Evolutionary conservation across 2,113 vertebrate species (phyloP), one percentile per base, ranked within the genome.

Genomic region (Bambusicola thoracicus): DNA sequence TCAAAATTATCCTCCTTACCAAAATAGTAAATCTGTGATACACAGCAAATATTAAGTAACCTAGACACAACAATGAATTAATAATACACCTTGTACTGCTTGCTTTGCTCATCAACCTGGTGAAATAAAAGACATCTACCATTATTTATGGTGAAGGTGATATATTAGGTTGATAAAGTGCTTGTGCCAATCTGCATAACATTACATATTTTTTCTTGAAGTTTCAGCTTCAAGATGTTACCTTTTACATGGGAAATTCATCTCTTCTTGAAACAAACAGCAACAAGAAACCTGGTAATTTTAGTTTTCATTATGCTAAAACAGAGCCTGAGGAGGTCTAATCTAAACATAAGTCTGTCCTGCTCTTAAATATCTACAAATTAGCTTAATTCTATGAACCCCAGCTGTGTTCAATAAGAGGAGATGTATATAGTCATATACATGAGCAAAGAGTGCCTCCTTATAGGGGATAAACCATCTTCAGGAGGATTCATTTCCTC

Each of bases 121-220:
- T 65, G 34, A 69, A 84, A 89, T 49, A 13, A 7, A 61, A 85
- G 24, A 76, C 30, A 80, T 80, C 27, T 78, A 0, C 40, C 46
- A 29, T 46, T 77, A 51, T 59, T 80, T 91, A 51, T 40, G 68
- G 63, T 73, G 38, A 13, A 27, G 43, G 65, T 86, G 77, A 80
- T 38, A 25, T 13, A 85, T 81, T 86, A 32, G 16, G 73, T 55
- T 86, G 87, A 93, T 94, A 73, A 93, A 91, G 41, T 14, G 21
- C 13, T 65, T 89, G 41, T 91, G 68, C 68, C 48, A 83, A 4
- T 83, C 65, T 89, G 76, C 85, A 61, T 53, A 59, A 5, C 32
- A 59, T 89, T 83, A 80, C 8, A 5, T 77, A 55, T 53, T 91
- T 72, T 86, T 86, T 83, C 77, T 91, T 91, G 58, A 48, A 77